Evolutionary conservation across 2,888 invertebrate genomes (phyloP).

Genomic region (Thereva unica): DNA sequence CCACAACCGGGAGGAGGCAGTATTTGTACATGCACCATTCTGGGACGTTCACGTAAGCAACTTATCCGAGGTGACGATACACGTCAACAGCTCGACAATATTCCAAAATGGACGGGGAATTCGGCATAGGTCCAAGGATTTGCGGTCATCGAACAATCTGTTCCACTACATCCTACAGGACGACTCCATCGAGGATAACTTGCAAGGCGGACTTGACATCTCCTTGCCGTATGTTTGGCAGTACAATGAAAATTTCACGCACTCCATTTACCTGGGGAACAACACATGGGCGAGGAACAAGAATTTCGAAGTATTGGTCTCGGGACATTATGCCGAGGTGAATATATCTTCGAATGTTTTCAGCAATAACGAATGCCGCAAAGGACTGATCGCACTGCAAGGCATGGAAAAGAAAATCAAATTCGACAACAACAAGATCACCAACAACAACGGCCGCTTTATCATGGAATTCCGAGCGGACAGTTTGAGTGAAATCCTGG

Average conservation of each 20-base stretch:
- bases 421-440: slow-evolving; percentile 79
- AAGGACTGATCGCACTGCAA: slow-evolving; percentile 76
- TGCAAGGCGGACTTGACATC: slow-evolving; percentile 84
- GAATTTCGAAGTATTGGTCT: slow-evolving; percentile 81
- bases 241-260: slow-evolving; percentile 92
- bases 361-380: slow-evolving; percentile 81
- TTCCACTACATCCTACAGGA: slow-evolving; percentile 93
- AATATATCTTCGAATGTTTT: slow-evolving; percentile 87
- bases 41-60: slow-evolving; percentile 86
- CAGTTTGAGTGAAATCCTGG: slow-evolving; percentile 91
- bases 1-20: slow-evolving; percentile 78
- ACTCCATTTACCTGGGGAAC: slow-evolving; percentile 84
- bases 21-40: slow-evolving; percentile 80
- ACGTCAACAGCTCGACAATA: slow-evolving; percentile 83
- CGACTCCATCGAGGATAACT: slow-evolving; percentile 83
- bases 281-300: slow-evolving; percentile 86
- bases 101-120: slow-evolving; percentile 87
- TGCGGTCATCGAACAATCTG: slow-evolving; percentile 93
- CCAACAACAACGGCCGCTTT: slow-evolving; percentile 77
- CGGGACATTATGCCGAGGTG: slow-evolving; percentile 90
- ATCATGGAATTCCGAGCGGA: slow-evolving; percentile 87
- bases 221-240: slow-evolving; percentile 93
- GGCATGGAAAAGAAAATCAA: slow-evolving; percentile 97
- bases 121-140: slow-evolving; percentile 86
- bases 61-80: slow-evolving; percentile 86